Base-by-base conservation (phyloP, 2,888 invertebrate genomes). In the Drosophila vallismaia region DNA sequence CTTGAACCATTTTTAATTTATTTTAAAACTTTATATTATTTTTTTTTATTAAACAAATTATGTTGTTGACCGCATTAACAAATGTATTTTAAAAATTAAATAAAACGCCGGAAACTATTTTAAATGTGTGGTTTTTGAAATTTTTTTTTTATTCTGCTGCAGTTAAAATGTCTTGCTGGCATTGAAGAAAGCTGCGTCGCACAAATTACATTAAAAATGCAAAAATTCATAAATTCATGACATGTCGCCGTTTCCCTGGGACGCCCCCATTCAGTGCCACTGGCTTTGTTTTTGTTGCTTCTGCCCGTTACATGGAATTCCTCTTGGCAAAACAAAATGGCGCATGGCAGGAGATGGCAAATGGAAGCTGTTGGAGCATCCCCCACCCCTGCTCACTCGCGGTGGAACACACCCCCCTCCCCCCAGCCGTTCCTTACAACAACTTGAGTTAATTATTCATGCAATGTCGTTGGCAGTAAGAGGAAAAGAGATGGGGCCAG, bases 381-480 rank as follows among this genome's bases (percentile, higher is more conserved):
- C 26, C 48, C 42, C 19, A 38, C 42, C 8, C 42, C 49, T 19
- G 42, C 33, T 26, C 19, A 19, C 19, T 19, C 19, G 19, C 19
- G 19, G 19, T 19, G 19, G 19, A 7, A n/a, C 36, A 14, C 12
- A n/a, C n/a, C n/a, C n/a, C n/a, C n/a, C n/a, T n/a, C 31, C 19
- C 24, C 48, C 0, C 10, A 7, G 26, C 28, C 19, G n/a, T 9
- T 6, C 51, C 59, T 24, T 36, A 71, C 54, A 80, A 78, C 75
- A 80, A 86, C 86, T 83, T 85, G 79, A 86, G 85, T 85, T 85
- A 85, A 85, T 85, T 85, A 87, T 85, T 85, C 85, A 85, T 87
- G 81, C 80, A 82, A 85, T 85, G 85, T 87, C 85, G 85, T 67
- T 86, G 86, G 80, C 78, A 68, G 48, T 45, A 63, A 57, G 46